Percentiles rank a stretch among this genome's conserved stretches.
Evolutionary conservation across 2,888 invertebrate species (phyloP).

Genomic region (Alcis repandata): DNA sequence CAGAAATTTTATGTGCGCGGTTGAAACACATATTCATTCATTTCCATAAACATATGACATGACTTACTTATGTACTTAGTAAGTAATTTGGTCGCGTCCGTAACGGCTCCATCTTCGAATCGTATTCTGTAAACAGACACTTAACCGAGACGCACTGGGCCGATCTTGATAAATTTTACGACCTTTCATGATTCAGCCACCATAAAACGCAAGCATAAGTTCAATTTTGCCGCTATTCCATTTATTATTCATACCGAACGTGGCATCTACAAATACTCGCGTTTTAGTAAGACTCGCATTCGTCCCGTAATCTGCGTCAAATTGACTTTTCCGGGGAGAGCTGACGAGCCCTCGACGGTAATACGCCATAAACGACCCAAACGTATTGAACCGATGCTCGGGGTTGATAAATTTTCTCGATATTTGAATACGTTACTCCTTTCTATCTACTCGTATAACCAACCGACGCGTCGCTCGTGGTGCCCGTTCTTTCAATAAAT

Average conservation of each 20-base stretch:
- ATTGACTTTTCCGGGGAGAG: slow-evolving; percentile 82
- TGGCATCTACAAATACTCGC: slow-evolving; percentile 65
- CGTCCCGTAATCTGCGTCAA: slow-evolving; percentile 80
- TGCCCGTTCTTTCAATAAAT: slow-evolving; percentile 71
- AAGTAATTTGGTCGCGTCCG: slow-evolving; percentile 4
- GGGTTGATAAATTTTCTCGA: slow-evolving; percentile 83
- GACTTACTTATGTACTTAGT: neutral
- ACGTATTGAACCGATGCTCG: slow-evolving; percentile 79
- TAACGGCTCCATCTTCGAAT: slow-evolving; percentile 11
- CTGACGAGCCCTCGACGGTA: slow-evolving; percentile 81
- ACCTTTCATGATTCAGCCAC: slow-evolving; percentile 31
- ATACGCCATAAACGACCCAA: slow-evolving; percentile 83
- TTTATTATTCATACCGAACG: slow-evolving; percentile 68
- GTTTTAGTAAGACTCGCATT: slow-evolving; percentile 73
- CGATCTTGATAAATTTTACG: slow-evolving; percentile 38
- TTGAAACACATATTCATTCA: too few species aligned
- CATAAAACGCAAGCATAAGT: slow-evolving; percentile 42
- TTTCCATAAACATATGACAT: too few species aligned
- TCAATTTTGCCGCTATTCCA: slow-evolving; percentile 47
- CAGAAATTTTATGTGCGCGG: too few species aligned
- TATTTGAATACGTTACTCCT: slow-evolving; percentile 83
- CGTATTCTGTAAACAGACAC: slow-evolving; percentile 25
- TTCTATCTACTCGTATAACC: slow-evolving; percentile 72
- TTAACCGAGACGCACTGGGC: slow-evolving; percentile 21
- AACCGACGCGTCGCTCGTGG: slow-evolving; percentile 43